Base-by-base conservation (phyloP, 1,140 invertebrate species). In the Diabrotica undecimpunctata region DNA sequence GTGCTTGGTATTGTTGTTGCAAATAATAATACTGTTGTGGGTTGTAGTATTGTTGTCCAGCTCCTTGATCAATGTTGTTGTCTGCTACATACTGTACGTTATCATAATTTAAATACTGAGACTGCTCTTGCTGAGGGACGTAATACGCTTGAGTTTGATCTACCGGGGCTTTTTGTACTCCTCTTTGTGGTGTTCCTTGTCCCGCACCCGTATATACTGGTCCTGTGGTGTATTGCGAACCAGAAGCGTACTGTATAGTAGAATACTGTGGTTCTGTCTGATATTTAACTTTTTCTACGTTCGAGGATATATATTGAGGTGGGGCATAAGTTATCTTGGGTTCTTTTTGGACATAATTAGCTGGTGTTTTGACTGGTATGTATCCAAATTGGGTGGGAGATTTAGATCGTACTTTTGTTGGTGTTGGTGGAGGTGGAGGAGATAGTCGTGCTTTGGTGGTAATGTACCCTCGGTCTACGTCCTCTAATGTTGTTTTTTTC, bases 361-460 rank as follows among this genome's bases (percentile, higher is more conserved):
- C 61, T 5, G 66, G 59, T 38, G 73, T 75, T 61, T 72, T 69
- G 2, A 53, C 55, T 5, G 73, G 72, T 2, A 73, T 67, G 39
- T 73, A 75, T 12, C 72, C 72, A 59, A 72, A 72, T 51, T 72
- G 63, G 2, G 66, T 72, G 54, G 73, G 68, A 9, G 73, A 73
- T 14, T 39, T 51, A 12, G 57, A 51, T 50, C 59, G 56, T 12
- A 60, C 55, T 53, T 63, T 59, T 41, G 54, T 54, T 10, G n/a
- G 12, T 5, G 41, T 14, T 11, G 35, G 62, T 38, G 38, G 51
- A 52, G 60, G n/a, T 57, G 46, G 35, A 46, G 46, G 53, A 8
- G 50, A 54, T 65, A 8, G 13, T 55, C 55, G 46, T 11, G 36
- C 36, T 60, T 64, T n/a, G 13, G 37, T 69, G 12, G 51, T 61